Evolutionary conservation across 2,888 invertebrate genomes (phyloP).

Genomic region (Podotricha telesiphe): DNA sequence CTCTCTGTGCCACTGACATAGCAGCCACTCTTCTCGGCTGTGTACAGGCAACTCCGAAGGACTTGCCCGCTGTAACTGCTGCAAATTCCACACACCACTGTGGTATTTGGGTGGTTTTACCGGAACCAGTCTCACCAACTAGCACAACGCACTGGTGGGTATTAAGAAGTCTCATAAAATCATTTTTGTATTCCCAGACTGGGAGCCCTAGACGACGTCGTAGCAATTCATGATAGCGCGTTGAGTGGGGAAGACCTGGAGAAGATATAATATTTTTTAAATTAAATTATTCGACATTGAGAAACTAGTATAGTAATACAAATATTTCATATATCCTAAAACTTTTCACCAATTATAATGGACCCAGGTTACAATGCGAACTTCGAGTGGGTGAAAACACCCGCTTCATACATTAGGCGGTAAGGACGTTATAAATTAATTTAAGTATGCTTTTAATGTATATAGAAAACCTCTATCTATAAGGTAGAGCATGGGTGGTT

Average conservation of each 20-base stretch:
- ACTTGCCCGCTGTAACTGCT: slow-evolving; percentile 64
- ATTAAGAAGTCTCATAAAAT: slow-evolving; percentile 96
- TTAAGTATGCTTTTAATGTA: too few relatives aligned
- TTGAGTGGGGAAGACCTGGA: slow-evolving; percentile 91
- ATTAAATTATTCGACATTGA: too few relatives aligned
- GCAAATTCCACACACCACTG: slow-evolving; percentile 84
- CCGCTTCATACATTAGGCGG: too few relatives aligned
- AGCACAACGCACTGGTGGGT: slow-evolving; percentile 97
- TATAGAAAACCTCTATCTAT: too few relatives aligned
- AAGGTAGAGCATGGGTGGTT: too few relatives aligned
- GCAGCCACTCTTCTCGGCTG: slow-evolving; percentile 99
- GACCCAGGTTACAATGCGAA: too few relatives aligned
- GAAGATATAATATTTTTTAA: slow-evolving; percentile 13
- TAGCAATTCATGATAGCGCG: slow-evolving; percentile 93
- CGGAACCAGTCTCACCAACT: slow-evolving; percentile 99
- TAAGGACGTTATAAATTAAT: too few relatives aligned
- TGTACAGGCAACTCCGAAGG: slow-evolving; percentile 93
- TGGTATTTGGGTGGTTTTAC: slow-evolving; percentile 99
- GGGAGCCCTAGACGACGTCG: slow-evolving; percentile 95
- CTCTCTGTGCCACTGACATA: slow-evolving; percentile 99
- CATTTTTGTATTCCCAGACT: slow-evolving; percentile 98
- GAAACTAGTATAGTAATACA: too few relatives aligned
- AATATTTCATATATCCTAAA: too few relatives aligned
- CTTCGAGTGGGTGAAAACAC: too few relatives aligned
- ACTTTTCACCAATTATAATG: too few relatives aligned